A percentile compares a stretch with the other conserved stretches of the same genome.
Evolutionary conservation across 2,797 vertebrate genomes (phyloP).

Genomic region (Echiichthys vipera): DNA sequence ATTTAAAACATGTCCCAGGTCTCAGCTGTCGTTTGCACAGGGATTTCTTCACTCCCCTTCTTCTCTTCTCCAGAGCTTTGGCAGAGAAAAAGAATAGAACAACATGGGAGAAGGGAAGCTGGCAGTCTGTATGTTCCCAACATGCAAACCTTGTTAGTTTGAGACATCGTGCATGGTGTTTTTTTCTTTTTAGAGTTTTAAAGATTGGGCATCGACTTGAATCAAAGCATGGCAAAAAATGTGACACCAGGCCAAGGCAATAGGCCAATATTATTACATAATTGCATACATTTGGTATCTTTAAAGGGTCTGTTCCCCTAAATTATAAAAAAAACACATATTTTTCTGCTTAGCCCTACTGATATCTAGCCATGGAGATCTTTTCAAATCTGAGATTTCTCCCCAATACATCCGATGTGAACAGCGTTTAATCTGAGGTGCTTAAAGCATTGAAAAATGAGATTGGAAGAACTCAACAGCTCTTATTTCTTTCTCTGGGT

Average conservation of each 20-base stretch:
- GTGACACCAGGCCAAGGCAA: slow-evolving; percentile 2
- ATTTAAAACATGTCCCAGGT: slow-evolving; percentile 81
- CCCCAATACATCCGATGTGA: slow-evolving; percentile 2
- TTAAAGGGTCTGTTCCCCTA: not conserved
- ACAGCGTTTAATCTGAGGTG: slow-evolving; percentile 8
- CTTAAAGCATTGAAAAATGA: slow-evolving; percentile 13
- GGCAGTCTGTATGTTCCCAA: slow-evolving; percentile 59
- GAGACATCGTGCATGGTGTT: slow-evolving; percentile 33
- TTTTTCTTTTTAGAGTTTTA: slow-evolving; percentile 26
- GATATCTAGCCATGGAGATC: not conserved
- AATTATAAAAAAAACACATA: slow-evolving; percentile 4
- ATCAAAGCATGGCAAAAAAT: slow-evolving; percentile 13
- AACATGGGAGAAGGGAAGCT: slow-evolving; percentile 62
- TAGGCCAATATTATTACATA: slow-evolving; percentile 4
- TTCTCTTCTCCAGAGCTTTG: slow-evolving; percentile 60
- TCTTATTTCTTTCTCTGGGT: slow-evolving; percentile 26
- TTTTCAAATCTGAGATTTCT: slow-evolving; percentile 21
- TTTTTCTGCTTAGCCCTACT: not conserved
- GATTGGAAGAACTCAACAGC: slow-evolving; percentile 11
- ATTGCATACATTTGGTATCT: not conserved
- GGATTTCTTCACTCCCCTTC: slow-evolving; percentile 47
- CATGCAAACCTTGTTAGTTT: slow-evolving; percentile 63
- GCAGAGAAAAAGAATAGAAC: slow-evolving; percentile 58
- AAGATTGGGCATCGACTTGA: slow-evolving; percentile 20
- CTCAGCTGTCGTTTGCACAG: slow-evolving; percentile 67